Evolutionary conservation across 2,113 vertebrate genomes (phyloP).

Genomic region (Naja naja): DNA sequence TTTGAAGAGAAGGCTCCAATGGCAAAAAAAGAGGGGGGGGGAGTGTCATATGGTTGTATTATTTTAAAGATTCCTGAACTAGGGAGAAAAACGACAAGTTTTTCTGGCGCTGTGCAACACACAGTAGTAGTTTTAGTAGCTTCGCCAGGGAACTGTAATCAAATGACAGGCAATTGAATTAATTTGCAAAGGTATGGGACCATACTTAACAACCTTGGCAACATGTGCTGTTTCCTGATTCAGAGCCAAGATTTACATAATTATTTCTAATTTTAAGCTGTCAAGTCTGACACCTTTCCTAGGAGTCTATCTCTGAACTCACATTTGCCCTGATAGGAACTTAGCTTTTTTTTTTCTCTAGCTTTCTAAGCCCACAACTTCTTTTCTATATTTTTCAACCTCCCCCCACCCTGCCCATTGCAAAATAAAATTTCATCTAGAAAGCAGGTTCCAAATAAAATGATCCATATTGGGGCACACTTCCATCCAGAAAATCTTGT

Average conservation of each 20-base stretch:
- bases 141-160: conserved; percentile 61
- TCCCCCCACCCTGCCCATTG: neutral
- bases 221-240: conserved; percentile 27
- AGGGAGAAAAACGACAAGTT: conserved; percentile 22
- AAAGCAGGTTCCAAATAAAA: conserved; percentile 2
- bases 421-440: conserved; percentile 44
- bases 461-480: neutral
- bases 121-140: conserved; percentile 45
- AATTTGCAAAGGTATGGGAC: conserved; percentile 61
- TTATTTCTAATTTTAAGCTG: conserved; percentile 64
- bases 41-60: neutral
- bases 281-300: conserved; percentile 55
- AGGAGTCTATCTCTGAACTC: conserved; percentile 46
- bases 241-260: conserved; percentile 67
- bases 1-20: neutral
- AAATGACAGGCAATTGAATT: conserved; percentile 61
- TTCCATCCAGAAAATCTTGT: neutral
- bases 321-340: conserved; percentile 44
- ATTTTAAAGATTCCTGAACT: neutral
- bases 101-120: conserved; percentile 48
- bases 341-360: conserved; percentile 45
- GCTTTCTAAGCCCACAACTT: conserved; percentile 29
- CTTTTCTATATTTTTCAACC: conserved; percentile 30
- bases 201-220: conserved; percentile 58
- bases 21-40: neutral